Percentiles rank a stretch among this genome's conserved stretches.
phyloP scores from a whole-genome alignment of 2,113 vertebrate species.

The Nothoprocta pentlandii region DNA sequence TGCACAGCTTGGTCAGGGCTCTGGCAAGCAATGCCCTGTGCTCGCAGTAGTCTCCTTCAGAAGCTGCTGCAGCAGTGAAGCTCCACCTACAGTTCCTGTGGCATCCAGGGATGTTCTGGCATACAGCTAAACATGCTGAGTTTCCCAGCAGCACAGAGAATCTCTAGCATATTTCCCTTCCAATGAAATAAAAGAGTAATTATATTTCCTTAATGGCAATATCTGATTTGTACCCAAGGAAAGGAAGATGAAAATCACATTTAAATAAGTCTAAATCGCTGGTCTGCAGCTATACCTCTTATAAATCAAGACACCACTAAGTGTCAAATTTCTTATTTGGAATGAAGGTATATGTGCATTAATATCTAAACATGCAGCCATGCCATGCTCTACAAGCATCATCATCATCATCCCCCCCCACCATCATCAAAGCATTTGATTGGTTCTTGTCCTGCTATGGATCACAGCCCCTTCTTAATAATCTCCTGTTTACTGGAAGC shows the following conservation, averaged over 20 bases:
- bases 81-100: background rate
- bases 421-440: background rate
- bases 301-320: background rate
- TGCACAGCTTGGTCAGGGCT: background rate
- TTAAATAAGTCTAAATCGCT: background rate
- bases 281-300: background rate
- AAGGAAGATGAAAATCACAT: background rate
- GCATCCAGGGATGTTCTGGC: background rate
- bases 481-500: background rate
- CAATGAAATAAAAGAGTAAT: conserved; percentile 19
- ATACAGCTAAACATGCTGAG: background rate
- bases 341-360: background rate
- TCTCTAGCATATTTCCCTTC: background rate
- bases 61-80: background rate
- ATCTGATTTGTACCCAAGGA: background rate
- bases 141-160: background rate
- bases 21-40: background rate
- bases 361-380: background rate
- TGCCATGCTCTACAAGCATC: background rate
- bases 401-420: background rate
- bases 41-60: background rate
- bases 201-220: conserved; percentile 13
- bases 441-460: background rate
- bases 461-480: background rate
- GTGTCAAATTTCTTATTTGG: background rate